Conservation (phyloP, 1,140 invertebrate genomes). For the Ostrea denselamellosa region DNA sequence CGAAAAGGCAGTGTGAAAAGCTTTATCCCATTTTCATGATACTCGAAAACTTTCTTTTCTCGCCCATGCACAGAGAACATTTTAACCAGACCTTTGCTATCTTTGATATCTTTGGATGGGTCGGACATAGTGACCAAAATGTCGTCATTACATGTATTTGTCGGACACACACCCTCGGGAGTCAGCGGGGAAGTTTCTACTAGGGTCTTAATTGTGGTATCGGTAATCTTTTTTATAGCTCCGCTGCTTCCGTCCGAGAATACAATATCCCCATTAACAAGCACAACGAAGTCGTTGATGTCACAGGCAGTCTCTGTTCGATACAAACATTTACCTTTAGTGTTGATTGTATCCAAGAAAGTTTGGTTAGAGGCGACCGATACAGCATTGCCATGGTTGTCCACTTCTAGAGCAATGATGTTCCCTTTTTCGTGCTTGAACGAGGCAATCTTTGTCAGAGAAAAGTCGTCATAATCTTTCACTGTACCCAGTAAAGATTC, state of each 20-base stretch:
- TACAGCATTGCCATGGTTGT: background rate
- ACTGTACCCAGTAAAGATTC: background rate
- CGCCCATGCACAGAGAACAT: background rate
- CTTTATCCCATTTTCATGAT: background rate
- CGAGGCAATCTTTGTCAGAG: slow-evolving; percentile 1
- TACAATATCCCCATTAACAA: background rate
- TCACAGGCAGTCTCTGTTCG: background rate
- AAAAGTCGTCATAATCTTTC: slow-evolving; percentile 8
- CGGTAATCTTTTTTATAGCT: background rate
- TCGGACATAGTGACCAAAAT: slow-evolving; percentile 35
- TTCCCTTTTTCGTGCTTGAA: background rate
- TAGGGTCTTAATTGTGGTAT: background rate
- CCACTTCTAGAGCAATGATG: slow-evolving; percentile 6
- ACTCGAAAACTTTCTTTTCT: background rate
- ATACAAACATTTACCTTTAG: background rate
- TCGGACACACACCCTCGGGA: background rate
- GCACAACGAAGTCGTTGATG: background rate
- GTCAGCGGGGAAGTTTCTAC: slow-evolving; percentile 13
- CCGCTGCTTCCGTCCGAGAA: background rate
- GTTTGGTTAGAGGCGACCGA: background rate
- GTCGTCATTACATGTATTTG: background rate
- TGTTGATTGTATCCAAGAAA: background rate
- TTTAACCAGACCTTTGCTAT: slow-evolving; percentile 19
- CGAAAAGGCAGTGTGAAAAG: slow-evolving; percentile 9
- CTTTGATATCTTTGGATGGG: background rate